Conservation (phyloP, 1,140 invertebrate genomes). For the Leptinotarsa defecta region DNA sequence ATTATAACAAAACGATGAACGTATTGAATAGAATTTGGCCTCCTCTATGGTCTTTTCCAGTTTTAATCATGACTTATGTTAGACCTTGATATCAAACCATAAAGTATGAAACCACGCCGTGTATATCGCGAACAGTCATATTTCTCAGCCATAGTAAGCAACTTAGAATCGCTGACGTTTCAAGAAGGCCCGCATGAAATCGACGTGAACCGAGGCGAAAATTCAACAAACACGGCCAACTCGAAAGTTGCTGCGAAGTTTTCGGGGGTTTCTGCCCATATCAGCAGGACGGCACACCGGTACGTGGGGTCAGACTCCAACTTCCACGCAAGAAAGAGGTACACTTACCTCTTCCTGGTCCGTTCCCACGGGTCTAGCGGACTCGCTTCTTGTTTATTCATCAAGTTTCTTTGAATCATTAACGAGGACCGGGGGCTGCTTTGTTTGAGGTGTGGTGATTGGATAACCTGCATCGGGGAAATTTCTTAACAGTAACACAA, state of each 20-base stretch:
- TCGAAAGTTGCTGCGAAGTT: slow-evolving; percentile 13
- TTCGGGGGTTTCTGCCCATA: slow-evolving; percentile 13
- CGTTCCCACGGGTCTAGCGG: background rate
- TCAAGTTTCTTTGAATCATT: slow-evolving; percentile 24
- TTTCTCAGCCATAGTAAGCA: background rate
- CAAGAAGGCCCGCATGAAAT: slow-evolving; percentile 20
- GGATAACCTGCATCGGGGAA: background rate
- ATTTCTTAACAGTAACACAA: too few species aligned
- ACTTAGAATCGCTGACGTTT: slow-evolving; percentile 15
- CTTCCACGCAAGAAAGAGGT: background rate
- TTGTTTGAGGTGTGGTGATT: slow-evolving; percentile 1
- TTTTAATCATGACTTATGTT: too few species aligned
- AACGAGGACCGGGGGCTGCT: slow-evolving; percentile 1
- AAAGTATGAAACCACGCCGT: too few species aligned
- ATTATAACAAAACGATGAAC: too few species aligned
- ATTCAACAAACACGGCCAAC: slow-evolving; percentile 15
- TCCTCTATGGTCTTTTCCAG: too few species aligned
- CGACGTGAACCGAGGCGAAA: slow-evolving; percentile 14
- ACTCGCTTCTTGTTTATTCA: slow-evolving; percentile 19
- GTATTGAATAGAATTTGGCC: too few species aligned
- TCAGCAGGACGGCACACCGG: slow-evolving; percentile 16
- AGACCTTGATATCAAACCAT: too few species aligned
- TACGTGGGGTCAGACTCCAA: background rate
- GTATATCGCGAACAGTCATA: too few species aligned
- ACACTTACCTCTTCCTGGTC: background rate